phyloP scores from a whole-genome alignment of 1,140 invertebrate genomes.

The Sogatella furcifera region DNA sequence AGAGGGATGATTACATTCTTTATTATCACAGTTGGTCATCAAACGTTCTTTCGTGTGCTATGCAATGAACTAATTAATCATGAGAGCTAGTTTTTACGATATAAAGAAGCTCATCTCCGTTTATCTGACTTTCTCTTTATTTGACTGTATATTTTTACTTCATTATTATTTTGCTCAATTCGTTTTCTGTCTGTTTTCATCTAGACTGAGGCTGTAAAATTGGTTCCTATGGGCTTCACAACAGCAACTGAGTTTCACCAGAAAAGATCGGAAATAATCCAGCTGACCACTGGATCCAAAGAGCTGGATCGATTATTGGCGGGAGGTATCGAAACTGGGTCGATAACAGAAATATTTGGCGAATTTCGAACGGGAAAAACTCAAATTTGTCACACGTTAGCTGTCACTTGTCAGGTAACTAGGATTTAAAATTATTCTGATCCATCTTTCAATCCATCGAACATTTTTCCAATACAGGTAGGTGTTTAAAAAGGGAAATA shows the following conservation, averaged over 20 bases:
- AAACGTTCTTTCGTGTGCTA: too few species aligned
- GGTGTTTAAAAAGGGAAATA: too few species aligned
- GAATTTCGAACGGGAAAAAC: conserved; percentile 98
- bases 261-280: conserved; percentile 82
- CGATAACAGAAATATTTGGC: conserved; percentile 99
- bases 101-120: too few species aligned
- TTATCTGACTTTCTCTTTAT: too few species aligned
- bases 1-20: too few species aligned
- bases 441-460: too few species aligned
- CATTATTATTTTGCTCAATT: too few species aligned
- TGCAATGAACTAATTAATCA: too few species aligned
- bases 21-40: too few species aligned
- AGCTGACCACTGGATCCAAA: conserved; percentile 84
- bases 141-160: too few species aligned
- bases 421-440: background rate
- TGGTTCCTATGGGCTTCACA: conserved; percentile 96
- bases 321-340: conserved; percentile 98
- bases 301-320: conserved; percentile 87
- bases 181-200: background rate
- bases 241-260: conserved; percentile 93
- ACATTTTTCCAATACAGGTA: too few species aligned
- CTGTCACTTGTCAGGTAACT: conserved; percentile 90
- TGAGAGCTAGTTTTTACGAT: too few species aligned
- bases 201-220: conserved; percentile 74
- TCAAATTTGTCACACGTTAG: conserved; percentile 93